Conservation (phyloP, 2,797 vertebrate genomes). For the Coregonus sp. region DNA sequence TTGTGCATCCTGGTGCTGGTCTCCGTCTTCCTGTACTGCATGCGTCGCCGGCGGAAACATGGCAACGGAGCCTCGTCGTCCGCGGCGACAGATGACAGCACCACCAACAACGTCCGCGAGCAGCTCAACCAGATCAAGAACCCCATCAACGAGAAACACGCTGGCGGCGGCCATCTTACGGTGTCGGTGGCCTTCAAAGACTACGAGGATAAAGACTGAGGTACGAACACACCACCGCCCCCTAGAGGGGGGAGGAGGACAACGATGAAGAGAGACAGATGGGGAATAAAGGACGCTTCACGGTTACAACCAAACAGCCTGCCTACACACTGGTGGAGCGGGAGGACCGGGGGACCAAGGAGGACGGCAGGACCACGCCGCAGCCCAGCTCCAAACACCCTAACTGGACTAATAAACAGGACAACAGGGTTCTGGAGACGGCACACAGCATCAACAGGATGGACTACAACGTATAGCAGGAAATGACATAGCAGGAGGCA, state of each 20-base stretch:
- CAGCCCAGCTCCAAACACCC: constrained; percentile 81
- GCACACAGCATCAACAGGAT: constrained; percentile 96
- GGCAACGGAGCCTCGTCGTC: constrained; percentile 71
- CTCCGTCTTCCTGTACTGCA: constrained; percentile 89
- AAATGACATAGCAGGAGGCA: constrained; percentile 27
- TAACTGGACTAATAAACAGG: constrained; percentile 99
- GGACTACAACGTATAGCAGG: constrained; percentile 99
- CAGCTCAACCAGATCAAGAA: constrained; percentile 99
- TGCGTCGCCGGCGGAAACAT: constrained; percentile 90
- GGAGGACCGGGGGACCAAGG: constrained; percentile 82
- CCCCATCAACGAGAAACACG: constrained; percentile 91
- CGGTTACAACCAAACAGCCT: constrained; percentile 85
- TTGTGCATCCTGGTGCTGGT: constrained; percentile 91
- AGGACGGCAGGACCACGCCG: no score
- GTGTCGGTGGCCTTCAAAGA: constrained; percentile 85
- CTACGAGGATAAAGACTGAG: constrained; percentile 98
- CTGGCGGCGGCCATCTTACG: constrained; percentile 68
- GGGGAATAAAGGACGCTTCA: constrained; percentile 87
- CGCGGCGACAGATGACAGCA: constrained; percentile 82
- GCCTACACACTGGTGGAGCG: constrained; percentile 95
- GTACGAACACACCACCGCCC: constrained; percentile 95
- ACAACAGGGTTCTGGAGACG: constrained; percentile 99
- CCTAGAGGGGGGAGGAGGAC: constrained; percentile 88
- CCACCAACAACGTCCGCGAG: constrained; percentile 95
- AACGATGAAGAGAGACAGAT: constrained; percentile 94